A percentile compares a stretch with the other conserved stretches of the same genome.
These are phyloP conservation scores for Drosophila athabasca DNA, from an alignment of 1,140 invertebrate species.

Conservation along the genomic window DNA sequence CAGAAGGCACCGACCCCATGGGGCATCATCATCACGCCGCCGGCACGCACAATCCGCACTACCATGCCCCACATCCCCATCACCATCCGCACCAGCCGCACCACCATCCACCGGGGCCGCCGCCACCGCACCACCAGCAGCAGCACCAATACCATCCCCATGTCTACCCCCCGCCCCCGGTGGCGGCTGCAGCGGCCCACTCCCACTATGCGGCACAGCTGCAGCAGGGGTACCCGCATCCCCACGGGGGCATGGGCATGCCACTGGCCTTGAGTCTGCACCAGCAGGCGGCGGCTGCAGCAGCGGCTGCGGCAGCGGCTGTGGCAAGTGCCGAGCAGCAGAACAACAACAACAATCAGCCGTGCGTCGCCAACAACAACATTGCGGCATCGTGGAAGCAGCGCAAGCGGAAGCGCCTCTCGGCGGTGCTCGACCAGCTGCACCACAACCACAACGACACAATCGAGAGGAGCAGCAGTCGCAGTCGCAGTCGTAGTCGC, in stretches of 20 bases:
- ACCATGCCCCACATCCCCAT: constrained; percentile 56
- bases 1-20: constrained; percentile 84
- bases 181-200: constrained; percentile 37
- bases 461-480: constrained; percentile 63
- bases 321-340: constrained; percentile 61
- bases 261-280: constrained; percentile 57
- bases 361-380: constrained; percentile 87
- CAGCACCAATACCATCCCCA: constrained; percentile 62
- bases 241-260: constrained; percentile 28
- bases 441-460: constrained; percentile 83
- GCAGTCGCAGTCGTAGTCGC: constrained; percentile 43
- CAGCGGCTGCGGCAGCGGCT: constrained; percentile 64
- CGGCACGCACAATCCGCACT: constrained; percentile 72
- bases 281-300: constrained; percentile 72
- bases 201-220: constrained; percentile 58
- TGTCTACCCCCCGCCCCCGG: constrained; percentile 45
- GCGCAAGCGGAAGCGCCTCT: constrained; percentile 89
- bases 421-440: constrained; percentile 90
- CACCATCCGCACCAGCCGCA: constrained; percentile 68
- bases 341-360: constrained; percentile 85
- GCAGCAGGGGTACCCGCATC: constrained; percentile 63
- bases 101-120: constrained; percentile 45
- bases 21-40: constrained; percentile 80
- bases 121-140: constrained; percentile 52
- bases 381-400: constrained; percentile 84